phyloP scores from a whole-genome alignment of 2,888 invertebrate genomes.

The Cantharis flavilabris region DNA sequence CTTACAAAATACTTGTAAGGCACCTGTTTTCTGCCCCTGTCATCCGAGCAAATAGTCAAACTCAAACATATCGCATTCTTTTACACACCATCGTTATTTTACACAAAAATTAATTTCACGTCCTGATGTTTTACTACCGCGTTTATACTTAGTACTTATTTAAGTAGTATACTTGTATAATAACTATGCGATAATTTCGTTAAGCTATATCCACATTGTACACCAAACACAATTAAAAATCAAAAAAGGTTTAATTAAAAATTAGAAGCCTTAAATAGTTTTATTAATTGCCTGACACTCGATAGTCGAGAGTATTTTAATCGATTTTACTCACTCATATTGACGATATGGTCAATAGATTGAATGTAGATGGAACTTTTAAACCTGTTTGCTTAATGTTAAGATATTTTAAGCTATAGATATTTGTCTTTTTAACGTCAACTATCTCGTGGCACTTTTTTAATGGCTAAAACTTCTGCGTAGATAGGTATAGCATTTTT shows the following conservation, averaged over 20 bases:
- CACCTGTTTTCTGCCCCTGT: slow-evolving; percentile 36
- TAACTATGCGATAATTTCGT: background rate
- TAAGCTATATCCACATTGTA: background rate
- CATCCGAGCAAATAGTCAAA: slow-evolving; percentile 36
- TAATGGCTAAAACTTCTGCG: slow-evolving; percentile 10
- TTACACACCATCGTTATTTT: background rate
- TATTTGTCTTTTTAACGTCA: slow-evolving; percentile 23
- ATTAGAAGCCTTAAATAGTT: slow-evolving; percentile 13
- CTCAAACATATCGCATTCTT: background rate
- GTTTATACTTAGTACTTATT: too few species aligned
- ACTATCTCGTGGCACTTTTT: slow-evolving; percentile 9
- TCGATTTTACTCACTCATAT: slow-evolving; percentile 18
- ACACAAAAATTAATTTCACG: background rate
- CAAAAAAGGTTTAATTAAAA: slow-evolving; percentile 14
- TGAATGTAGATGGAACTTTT: slow-evolving; percentile 10
- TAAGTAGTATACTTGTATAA: background rate
- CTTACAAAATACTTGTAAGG: slow-evolving; percentile 32
- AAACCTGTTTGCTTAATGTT: slow-evolving; percentile 21
- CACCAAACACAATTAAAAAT: slow-evolving; percentile 1
- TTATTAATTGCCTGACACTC: slow-evolving; percentile 17
- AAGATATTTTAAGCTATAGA: slow-evolving; percentile 19
- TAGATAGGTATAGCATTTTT: slow-evolving; percentile 2
- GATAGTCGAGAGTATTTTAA: slow-evolving; percentile 16
- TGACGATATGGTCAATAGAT: slow-evolving; percentile 10
- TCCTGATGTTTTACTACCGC: background rate